Base-by-base conservation (phyloP, 2,113 vertebrate species). In the Nettapus auritus region DNA sequence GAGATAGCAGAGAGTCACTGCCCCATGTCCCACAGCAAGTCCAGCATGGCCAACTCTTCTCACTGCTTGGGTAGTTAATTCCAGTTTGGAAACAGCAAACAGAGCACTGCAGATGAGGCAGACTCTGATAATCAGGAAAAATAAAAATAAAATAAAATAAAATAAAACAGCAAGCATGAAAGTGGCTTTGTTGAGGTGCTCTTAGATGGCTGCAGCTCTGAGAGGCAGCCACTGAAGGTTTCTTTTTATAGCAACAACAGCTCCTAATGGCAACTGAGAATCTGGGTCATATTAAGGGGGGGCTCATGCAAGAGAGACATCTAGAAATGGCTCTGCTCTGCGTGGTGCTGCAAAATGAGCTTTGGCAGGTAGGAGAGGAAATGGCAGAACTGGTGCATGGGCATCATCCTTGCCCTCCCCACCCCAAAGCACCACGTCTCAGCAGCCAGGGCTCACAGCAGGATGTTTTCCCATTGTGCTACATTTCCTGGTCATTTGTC, bases 311-410 rank as follows among this genome's bases (percentile, higher is more conserved):
- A 48, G 34, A 93, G 57, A 44, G 29, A 9, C 69, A 53, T 56
- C 26, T 46, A 70, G 68, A n/a, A 0, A 0, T 25, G 66, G 34
- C 22, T 82, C n/a, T 59, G n/a, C 53, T 68, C 66, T 21, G 48
- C 2, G 1, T 3, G 0, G 31, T 6, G 53, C 75, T 3, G 1
- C n/a, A 13, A 3, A 1, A 5, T 26, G 36, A 76, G 48, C 33
- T 14, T 26, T 0, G 0, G 21, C 26, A 69, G 19, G 53, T 6
- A 48, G 38, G 36, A 86, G 20, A 69, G 17, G 20, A 76, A 84
- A 85, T 71, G 21, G 21, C 31, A 52, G 20, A 21, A 1, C 36
- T 28, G 48, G 42, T 14, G 21, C 10, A 6, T 15, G 7, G 3
- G 0, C 10, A 4, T 22, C 13, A 38, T 38, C 15, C 2, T 20